Conservation (phyloP, 2,797 vertebrate genomes). For the Rhinophrynus dorsalis region DNA sequence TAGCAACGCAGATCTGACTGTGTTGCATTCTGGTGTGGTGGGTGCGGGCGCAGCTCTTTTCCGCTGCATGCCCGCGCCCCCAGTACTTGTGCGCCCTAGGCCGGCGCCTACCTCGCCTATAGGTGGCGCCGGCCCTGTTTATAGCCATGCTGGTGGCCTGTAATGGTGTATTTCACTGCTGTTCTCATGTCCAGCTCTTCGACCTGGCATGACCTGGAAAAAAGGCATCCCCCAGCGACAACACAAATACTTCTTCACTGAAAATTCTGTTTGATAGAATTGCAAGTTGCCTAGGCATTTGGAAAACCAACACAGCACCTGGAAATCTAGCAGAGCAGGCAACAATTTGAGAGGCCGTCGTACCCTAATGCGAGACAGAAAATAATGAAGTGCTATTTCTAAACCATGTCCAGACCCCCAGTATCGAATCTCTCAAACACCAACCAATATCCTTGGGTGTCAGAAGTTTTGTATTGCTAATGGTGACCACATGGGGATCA, state of each 20-base stretch:
- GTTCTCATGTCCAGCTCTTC: too few species aligned
- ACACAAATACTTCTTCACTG: neutral
- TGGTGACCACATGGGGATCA: constrained; percentile 43
- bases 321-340: neutral
- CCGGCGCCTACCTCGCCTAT: too few species aligned
- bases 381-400: constrained; percentile 20
- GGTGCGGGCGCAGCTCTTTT: too few species aligned
- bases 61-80: too few species aligned
- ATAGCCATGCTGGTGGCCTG: too few species aligned
- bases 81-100: too few species aligned
- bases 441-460: constrained; percentile 35
- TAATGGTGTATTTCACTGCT: too few species aligned
- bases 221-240: too few species aligned
- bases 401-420: constrained; percentile 34
- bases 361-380: neutral
- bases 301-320: neutral
- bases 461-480: constrained; percentile 32
- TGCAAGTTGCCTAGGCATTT: neutral
- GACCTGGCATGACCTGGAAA: too few species aligned
- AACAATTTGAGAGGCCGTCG: neutral
- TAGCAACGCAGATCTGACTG: too few species aligned
- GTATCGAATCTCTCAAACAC: constrained; percentile 15
- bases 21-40: too few species aligned
- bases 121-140: too few species aligned
- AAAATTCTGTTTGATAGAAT: neutral